Conservation (phyloP, 2,888 invertebrate genomes). For the Cotesia congregata region DNA sequence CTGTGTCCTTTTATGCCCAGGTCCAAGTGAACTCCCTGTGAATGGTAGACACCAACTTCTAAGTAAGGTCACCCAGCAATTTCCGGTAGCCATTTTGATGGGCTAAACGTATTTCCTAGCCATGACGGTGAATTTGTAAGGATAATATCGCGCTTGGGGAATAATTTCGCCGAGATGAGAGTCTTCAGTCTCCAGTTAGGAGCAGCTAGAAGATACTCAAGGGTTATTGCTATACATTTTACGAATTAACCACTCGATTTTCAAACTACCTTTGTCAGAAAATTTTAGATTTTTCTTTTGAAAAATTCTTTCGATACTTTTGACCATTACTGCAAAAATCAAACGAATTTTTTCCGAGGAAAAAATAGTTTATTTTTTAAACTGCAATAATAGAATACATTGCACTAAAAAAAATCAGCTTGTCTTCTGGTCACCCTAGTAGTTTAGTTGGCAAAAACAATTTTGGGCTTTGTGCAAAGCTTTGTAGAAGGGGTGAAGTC, state of each 20-base stretch:
- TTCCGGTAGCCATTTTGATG: constrained; percentile 68
- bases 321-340: not conserved
- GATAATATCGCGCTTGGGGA: constrained; percentile 25
- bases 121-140: constrained; percentile 44
- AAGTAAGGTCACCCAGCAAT: constrained; percentile 69
- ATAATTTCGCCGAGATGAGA: constrained; percentile 1
- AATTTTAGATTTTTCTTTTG: too few species aligned
- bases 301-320: not conserved
- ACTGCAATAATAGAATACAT: too few species aligned
- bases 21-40: constrained; percentile 15
- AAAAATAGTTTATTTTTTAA: too few species aligned
- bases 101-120: constrained; percentile 38
- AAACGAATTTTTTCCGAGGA: too few species aligned
- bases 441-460: too few species aligned
- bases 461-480: too few species aligned
- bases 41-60: constrained; percentile 52
- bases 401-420: too few species aligned
- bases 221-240: not conserved
- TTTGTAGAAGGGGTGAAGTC: too few species aligned
- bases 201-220: constrained; percentile 5
- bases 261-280: too few species aligned
- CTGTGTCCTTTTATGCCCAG: not conserved
- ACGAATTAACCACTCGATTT: not conserved
- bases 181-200: not conserved
- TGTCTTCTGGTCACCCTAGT: too few species aligned